Conservation (phyloP, 2,888 invertebrate genomes). For the Tachina grossa region DNA sequence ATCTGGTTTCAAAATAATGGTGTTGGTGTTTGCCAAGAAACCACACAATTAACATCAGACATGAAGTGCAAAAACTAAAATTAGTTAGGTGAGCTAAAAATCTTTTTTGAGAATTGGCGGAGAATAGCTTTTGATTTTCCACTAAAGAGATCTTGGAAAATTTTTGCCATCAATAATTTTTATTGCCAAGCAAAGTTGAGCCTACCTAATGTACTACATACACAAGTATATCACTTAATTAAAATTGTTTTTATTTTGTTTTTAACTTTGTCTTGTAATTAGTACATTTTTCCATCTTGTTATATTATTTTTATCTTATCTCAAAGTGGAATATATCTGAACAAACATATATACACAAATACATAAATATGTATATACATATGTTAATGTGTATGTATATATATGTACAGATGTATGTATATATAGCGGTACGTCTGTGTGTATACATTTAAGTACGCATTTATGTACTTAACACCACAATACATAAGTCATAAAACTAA, state of each 20-base stretch:
- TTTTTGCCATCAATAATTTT: too few species aligned
- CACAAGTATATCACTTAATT: not conserved
- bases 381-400: not conserved
- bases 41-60: too few species aligned
- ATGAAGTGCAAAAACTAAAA: too few species aligned
- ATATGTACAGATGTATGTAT: not conserved
- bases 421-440: not conserved
- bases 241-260: not conserved
- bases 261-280: not conserved
- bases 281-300: not conserved
- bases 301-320: slow-evolving; percentile 34
- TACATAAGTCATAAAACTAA: not conserved
- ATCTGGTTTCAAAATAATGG: too few species aligned
- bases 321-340: not conserved
- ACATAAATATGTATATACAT: not conserved
- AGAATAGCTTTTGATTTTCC: too few species aligned
- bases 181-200: too few species aligned
- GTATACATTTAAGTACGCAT: not conserved
- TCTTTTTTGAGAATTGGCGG: too few species aligned
- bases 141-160: too few species aligned
- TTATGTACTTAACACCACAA: not conserved
- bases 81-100: too few species aligned
- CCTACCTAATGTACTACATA: too few species aligned
- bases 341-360: not conserved
- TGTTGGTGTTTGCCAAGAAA: too few species aligned